Evolutionary conservation across 92 coral and sea anemone species (phyloP).

Genomic region (Virgularia gustaviana): DNA sequence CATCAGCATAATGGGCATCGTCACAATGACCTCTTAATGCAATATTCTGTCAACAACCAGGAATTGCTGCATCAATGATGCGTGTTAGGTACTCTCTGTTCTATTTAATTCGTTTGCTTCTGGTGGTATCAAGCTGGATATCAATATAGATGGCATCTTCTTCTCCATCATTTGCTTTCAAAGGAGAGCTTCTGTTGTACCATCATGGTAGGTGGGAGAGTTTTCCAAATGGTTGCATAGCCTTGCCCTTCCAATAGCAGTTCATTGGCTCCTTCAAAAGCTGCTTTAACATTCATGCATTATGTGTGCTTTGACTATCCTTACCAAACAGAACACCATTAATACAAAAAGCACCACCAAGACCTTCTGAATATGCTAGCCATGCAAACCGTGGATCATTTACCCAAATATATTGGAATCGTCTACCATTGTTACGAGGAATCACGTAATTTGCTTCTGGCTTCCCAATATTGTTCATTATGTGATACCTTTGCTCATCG

Average conservation of each 20-base stretch:
- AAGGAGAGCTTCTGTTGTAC: background rate
- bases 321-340: constrained; percentile 17
- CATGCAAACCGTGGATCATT: constrained; percentile 13
- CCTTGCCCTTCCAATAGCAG: background rate
- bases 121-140: background rate
- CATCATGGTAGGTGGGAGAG: background rate
- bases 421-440: background rate
- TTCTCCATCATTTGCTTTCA: background rate
- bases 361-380: constrained; percentile 4
- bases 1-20: background rate
- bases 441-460: background rate
- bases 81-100: background rate
- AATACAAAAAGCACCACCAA: constrained; percentile 19
- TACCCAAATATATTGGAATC: constrained; percentile 12
- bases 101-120: background rate
- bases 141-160: background rate
- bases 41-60: background rate
- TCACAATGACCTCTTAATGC: constrained; percentile 22
- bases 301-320: constrained; percentile 10
- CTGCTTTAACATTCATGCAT: background rate
- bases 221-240: constrained; percentile 3
- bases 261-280: background rate
- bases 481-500: background rate
- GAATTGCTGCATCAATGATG: background rate
- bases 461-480: background rate